phyloP scores from a whole-genome alignment of 1,140 invertebrate species.

The Apolygus lucorum region DNA sequence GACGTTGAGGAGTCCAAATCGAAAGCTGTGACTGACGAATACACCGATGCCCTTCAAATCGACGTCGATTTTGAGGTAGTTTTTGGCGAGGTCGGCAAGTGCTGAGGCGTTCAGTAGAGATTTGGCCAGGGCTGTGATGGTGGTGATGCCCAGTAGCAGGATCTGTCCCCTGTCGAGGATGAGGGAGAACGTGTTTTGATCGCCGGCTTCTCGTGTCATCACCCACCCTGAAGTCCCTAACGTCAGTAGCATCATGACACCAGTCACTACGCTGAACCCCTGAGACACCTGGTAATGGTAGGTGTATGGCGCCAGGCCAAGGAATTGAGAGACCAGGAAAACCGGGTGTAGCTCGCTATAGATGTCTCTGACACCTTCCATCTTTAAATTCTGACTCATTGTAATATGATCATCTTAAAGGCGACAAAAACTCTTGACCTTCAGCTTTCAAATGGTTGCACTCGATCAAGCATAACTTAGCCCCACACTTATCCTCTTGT shows the following conservation, averaged over 20 bases:
- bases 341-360: neutral
- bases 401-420: neutral
- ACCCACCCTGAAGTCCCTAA: neutral
- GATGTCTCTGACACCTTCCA: neutral
- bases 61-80: neutral
- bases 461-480: no score
- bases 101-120: neutral
- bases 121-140: neutral
- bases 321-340: neutral
- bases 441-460: neutral
- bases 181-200: neutral
- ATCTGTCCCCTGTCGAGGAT: neutral
- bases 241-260: neutral
- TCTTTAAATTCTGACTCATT: neutral
- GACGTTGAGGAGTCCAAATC: neutral
- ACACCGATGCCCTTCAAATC: conserved; percentile 2
- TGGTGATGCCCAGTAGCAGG: neutral
- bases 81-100: neutral
- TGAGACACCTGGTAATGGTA: neutral
- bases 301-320: conserved; percentile 1
- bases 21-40: conserved; percentile 1
- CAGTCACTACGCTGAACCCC: neutral
- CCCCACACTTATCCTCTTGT: neutral
- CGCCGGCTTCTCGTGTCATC: neutral
- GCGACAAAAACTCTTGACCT: neutral